These are phyloP conservation scores for Aphrocallistes beatrix DNA, from an alignment of 37 sponge, comb jelly and placozoan genomes.

Conservation along the genomic window DNA sequence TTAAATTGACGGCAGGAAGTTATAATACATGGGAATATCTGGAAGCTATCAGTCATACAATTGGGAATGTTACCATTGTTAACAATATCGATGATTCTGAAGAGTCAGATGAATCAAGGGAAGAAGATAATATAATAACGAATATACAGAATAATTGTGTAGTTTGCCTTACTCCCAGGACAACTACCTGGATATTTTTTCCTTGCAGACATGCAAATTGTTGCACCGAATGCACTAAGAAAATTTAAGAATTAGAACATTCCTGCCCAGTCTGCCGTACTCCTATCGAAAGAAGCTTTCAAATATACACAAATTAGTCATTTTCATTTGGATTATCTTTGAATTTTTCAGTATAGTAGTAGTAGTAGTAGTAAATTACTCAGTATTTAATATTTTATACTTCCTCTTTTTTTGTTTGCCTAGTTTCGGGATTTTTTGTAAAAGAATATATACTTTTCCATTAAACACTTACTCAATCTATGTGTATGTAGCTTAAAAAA, in stretches of 20 bases:
- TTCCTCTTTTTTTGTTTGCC: not conserved
- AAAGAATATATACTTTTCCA: too few relatives aligned
- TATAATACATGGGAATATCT: not conserved
- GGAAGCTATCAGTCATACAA: slow-evolving; percentile 11
- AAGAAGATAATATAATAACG: not conserved
- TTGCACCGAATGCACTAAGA: not conserved
- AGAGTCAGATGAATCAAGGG: not conserved
- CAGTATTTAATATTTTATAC: too few relatives aligned
- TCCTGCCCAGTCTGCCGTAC: slow-evolving; percentile 3
- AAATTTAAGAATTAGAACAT: not conserved
- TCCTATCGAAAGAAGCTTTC: not conserved
- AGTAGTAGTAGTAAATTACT: too few relatives aligned
- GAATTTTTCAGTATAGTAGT: not conserved
- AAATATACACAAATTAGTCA: not conserved
- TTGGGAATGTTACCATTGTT: not conserved
- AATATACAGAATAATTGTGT: not conserved
- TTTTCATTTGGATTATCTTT: not conserved
- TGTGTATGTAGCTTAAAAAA: too few relatives aligned
- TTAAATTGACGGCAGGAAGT: slow-evolving; percentile 1
- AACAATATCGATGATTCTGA: not conserved
- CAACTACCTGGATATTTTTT: slow-evolving; percentile 16
- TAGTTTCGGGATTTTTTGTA: not conserved
- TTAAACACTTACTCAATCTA: too few relatives aligned
- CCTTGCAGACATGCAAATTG: slow-evolving; percentile 17
- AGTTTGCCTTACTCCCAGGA: not conserved